Evolutionary conservation across 2,113 vertebrate genomes (phyloP), one percentile per base, ranked within the genome.

Genomic region (Hymenochirus boettgeri): DNA sequence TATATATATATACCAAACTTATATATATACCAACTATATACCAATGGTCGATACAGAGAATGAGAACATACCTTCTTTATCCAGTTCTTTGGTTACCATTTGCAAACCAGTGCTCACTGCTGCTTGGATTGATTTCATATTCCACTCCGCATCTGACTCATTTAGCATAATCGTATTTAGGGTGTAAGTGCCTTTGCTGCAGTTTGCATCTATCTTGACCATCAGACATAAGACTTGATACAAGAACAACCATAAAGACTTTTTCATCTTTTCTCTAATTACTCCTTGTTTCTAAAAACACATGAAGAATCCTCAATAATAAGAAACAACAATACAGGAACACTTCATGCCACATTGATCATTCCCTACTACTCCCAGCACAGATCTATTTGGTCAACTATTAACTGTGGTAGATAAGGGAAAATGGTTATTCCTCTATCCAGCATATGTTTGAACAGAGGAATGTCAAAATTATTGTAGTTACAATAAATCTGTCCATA

Each of bases 111-210:
- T 1, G 0, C 76, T 0, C 73, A 98, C 91, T 0, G 80, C 85
- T 0, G 1, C 33, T 74, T 69, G 0, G 52, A 99, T 80, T 29
- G 63, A 75, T 0, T 47, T 27, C 13, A 77, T 27, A 39, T 80
- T 75, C 77, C 86, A 85, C 13, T 66, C 75, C 15, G 91, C 89
- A 8, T 76, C 79, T 1, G 76, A 78, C 73, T 93, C 91, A 72
- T 92, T 89, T 83, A 96, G 81, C 23, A 96, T 82, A 55, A 97
- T 90, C 13, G 97, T 88, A 2, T 91, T 95, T 69, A 99, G 84
- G 19, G 73, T 71, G 0, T 82, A 86, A 45, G 0, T 74, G 33
- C 61, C 74, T 6, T 72, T 15, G 3, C 1, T 1, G 62, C 87
- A 89, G 1, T 0, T 21, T 47, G 64, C 1, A 2, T 67, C 51